phyloP scores from a whole-genome alignment of 2,113 vertebrate genomes.

The Porphyrio hochstetteri region DNA sequence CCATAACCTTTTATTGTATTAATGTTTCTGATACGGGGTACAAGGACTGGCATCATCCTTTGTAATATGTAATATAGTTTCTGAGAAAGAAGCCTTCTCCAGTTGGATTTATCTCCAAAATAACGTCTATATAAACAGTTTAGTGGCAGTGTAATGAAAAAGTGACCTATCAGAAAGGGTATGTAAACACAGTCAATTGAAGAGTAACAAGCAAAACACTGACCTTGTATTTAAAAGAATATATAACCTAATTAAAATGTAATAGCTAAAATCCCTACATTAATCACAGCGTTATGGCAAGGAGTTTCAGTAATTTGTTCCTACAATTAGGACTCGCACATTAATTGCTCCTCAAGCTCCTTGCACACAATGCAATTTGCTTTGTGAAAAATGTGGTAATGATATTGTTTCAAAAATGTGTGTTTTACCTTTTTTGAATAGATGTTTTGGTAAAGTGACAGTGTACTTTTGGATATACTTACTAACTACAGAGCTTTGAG shows the following conservation, averaged over 20 bases:
- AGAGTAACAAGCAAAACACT: background rate
- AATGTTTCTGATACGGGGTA: conserved; percentile 10
- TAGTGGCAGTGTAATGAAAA: background rate
- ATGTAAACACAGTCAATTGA: conserved; percentile 18
- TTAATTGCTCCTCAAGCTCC: conserved; percentile 65
- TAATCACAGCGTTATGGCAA: conserved; percentile 23
- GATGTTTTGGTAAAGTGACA: conserved; percentile 36
- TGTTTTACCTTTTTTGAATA: conserved; percentile 54
- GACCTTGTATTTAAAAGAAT: conserved; percentile 14
- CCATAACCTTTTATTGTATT: conserved; percentile 22
- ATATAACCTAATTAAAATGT: conserved; percentile 36
- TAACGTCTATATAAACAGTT: background rate
- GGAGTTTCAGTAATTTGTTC: conserved; percentile 42
- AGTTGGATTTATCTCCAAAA: conserved; percentile 20
- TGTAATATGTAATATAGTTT: background rate
- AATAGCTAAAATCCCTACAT: conserved; percentile 2
- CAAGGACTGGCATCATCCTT: background rate
- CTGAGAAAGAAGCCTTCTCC: background rate
- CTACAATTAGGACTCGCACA: conserved; percentile 54
- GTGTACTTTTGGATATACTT: conserved; percentile 52
- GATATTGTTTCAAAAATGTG: conserved; percentile 43
- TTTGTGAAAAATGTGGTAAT: conserved; percentile 54
- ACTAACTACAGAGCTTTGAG: background rate
- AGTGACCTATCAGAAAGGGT: background rate
- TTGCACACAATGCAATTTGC: conserved; percentile 56